Evolutionary conservation across 2,888 invertebrate species (phyloP).

Genomic region (Cataglyphis livida): DNA sequence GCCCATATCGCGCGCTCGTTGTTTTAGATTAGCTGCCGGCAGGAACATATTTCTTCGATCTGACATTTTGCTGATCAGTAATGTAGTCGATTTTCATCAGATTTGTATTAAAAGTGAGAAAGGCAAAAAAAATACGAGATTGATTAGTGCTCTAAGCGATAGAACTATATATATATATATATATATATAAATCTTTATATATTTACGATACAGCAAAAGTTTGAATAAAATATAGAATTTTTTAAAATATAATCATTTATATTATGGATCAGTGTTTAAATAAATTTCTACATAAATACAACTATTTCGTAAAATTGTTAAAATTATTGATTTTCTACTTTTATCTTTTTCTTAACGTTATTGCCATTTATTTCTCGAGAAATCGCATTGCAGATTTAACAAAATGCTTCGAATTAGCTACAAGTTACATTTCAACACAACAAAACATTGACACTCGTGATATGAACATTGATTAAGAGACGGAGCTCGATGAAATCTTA

Average conservation of each 20-base stretch:
- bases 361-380: not conserved
- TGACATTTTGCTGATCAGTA: slow-evolving; percentile 34
- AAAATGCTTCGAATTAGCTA: not conserved
- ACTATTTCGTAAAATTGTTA: not conserved
- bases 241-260: not conserved
- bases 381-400: no score
- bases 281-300: not conserved
- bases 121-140: not conserved
- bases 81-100: slow-evolving; percentile 31
- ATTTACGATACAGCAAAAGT: not conserved
- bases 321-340: not conserved
- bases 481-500: slow-evolving; percentile 47
- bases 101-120: slow-evolving; percentile 23
- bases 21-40: slow-evolving; percentile 50
- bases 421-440: slow-evolving; percentile 23
- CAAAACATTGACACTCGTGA: slow-evolving; percentile 3
- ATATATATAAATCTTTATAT: not conserved
- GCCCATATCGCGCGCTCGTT: slow-evolving; percentile 49
- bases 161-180: not conserved
- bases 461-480: slow-evolving; percentile 45
- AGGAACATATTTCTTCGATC: slow-evolving; percentile 31
- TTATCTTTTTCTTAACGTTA: not conserved
- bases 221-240: not conserved
- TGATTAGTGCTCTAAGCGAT: slow-evolving; percentile 9
- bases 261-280: not conserved